These are phyloP conservation scores for Tupaia chinensis DNA, from an alignment of 2,113 vertebrate genomes.

Conservation along the genomic window DNA sequence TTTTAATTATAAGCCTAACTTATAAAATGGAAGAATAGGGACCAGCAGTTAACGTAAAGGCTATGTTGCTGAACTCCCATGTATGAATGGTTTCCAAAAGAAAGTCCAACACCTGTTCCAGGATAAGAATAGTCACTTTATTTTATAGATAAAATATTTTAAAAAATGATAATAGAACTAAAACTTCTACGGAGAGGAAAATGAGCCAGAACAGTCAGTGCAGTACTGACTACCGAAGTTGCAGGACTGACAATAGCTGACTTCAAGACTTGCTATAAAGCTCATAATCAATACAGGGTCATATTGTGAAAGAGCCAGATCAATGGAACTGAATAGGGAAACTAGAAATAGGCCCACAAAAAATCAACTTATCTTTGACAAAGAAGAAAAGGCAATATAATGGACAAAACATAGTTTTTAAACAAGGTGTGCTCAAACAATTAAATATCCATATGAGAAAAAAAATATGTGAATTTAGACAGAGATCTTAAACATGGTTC, in stretches of 20 bases:
- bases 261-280: neutral
- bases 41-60: too few relatives aligned
- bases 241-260: neutral
- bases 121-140: neutral
- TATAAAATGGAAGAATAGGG: neutral
- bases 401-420: neutral
- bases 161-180: neutral
- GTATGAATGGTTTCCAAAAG: neutral
- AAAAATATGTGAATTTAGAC: neutral
- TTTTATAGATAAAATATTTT: neutral
- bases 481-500: neutral
- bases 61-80: too few relatives aligned
- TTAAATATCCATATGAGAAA: neutral
- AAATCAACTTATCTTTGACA: neutral
- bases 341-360: neutral
- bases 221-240: neutral
- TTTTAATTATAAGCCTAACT: neutral
- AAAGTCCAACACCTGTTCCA: too few relatives aligned
- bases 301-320: neutral
- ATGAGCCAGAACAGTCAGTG: neutral
- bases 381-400: neutral
- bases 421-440: neutral
- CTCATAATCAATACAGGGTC: neutral
- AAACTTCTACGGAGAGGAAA: neutral
- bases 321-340: neutral